Base-by-base conservation (phyloP, 2,888 invertebrate genomes). In the Chymomyza amoena region DNA sequence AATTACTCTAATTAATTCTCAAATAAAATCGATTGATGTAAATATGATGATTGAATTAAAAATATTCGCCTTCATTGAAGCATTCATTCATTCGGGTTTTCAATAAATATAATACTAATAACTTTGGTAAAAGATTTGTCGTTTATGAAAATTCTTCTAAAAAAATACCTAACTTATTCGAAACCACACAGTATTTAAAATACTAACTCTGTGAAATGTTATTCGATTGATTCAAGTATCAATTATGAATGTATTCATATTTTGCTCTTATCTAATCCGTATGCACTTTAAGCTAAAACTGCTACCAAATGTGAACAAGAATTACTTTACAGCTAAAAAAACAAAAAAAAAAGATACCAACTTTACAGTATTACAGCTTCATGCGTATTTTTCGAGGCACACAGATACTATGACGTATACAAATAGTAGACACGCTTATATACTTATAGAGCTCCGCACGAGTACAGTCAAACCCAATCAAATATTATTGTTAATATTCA, bases 351-450 rank as follows among this genome's bases (percentile, higher is more conserved):
- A 56, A 45, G 51, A 65, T 57, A 86, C 88, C 88, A 84, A 83
- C 84, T 54, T 86, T 86, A 84, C 84, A 84, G 84, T 84, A 84
- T 84, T 84, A 84, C 81, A 86, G 88, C 84, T 85, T 85, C 80
- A 77, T 73, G 86, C 83, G 75, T 84, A 85, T 84, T 84, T 87
- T 84, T 83, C 69, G 79, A 84, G 69, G 86, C 83, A 60, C 9
- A 32, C 39, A 45, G 13, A 13, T 45, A 45, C 39, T 10, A 77
- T 83, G 88, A 83, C 83, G 87, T 88, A 84, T 87, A 88, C 84
- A 86, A 84, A 84, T 16, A 50, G 39, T 36, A 32, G 25, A 51
- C 64, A 51, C 28, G 45, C 54, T n/a, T 61, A 61, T 54, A 69
- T 7, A 64, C 69, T 65, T 61, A n/a, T 18, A 64, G 9, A 60